Conservation (phyloP, 2,113 vertebrate species). For the Hystrix brachyura region DNA sequence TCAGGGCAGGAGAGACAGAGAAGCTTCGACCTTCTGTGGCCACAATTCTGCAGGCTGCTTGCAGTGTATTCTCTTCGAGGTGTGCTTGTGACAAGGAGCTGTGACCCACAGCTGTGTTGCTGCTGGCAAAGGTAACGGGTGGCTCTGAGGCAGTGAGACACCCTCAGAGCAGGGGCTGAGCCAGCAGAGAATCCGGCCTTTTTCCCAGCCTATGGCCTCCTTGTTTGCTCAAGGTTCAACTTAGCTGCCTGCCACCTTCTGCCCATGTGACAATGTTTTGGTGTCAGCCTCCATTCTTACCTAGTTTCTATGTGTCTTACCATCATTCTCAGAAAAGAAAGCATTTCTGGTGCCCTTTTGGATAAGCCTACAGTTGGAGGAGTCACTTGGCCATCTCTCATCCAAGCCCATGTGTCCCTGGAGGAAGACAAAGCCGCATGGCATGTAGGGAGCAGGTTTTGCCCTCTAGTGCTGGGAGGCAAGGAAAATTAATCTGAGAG, state of each 20-base stretch:
- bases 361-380: neutral
- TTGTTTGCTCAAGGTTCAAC: neutral
- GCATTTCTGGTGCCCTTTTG: neutral
- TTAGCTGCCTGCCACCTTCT: neutral
- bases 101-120: neutral
- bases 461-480: neutral
- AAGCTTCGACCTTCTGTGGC: neutral
- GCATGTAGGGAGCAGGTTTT: neutral
- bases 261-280: neutral
- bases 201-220: neutral
- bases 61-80: neutral
- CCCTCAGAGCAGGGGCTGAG: neutral
- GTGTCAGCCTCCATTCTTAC: neutral
- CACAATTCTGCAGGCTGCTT: neutral
- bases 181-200: neutral
- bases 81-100: neutral
- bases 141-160: neutral
- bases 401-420: neutral
- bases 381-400: neutral
- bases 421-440: neutral
- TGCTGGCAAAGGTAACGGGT: neutral
- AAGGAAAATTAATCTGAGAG: neutral
- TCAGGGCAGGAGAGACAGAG: neutral
- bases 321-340: neutral
- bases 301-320: neutral